Base-by-base conservation (phyloP, 2,888 invertebrate genomes). In the Gymnosoma rotundatum region DNA sequence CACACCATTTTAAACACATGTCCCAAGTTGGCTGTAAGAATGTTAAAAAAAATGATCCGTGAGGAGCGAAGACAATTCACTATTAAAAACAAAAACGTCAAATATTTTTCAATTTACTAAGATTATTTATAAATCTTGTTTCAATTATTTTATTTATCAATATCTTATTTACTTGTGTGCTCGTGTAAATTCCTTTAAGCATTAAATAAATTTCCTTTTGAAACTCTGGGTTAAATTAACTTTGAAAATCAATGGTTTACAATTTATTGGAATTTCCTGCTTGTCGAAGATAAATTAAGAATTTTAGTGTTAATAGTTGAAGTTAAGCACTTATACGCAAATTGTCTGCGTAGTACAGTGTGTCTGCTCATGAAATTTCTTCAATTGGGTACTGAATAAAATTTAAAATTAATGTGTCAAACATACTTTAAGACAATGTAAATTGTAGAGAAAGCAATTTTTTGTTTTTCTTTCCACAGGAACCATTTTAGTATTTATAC, bases 101-200 rank as follows among this genome's bases (percentile, higher is more conserved):
- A 66, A 66, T 66, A 4, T 66, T 60, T 79, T 32, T 32, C 66
- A 73, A 80, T 73, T 80, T 74, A 12, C 50, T 36, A 60, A 61
- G 79, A 74, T 80, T 80, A 80, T 50, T 73, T 74, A 32, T 60
- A 79, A 73, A 67, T 73, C 73, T 48, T 70, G 66, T 78, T 48
- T 20, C 6, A 0, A 64, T 52, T 52, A 63, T 42, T 42, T 61
- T 12, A 20, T 25, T 38, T 10, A 21, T 36, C 10, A 63, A 52
- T 18, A 32, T 70, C 54, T 69, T 48, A 32, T 48, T 70, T 52
- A 14, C 6, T 18, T 50, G 16, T n/a, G 20, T 54, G 38, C 10
- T 9, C 36, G 48, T 58, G 32, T 45, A 8, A 12, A 18, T 69
- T n/a, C 10, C 38, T 16, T 63, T 56, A 38, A 64, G 42, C 32